phyloP scores from a whole-genome alignment of 2,113 vertebrate species.

The Cyprinodon variegatus region DNA sequence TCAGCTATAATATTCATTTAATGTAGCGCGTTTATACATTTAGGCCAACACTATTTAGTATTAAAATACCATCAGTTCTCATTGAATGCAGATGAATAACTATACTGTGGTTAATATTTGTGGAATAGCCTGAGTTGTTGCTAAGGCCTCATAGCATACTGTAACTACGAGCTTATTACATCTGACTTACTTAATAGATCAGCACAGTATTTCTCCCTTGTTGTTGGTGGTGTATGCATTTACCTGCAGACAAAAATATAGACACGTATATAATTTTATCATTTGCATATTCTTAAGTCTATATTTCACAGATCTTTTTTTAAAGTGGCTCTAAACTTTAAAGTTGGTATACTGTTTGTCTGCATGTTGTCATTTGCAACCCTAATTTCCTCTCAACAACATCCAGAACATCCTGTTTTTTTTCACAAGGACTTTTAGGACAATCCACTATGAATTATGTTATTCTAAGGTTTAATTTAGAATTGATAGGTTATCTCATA shows the following conservation, averaged over 20 bases:
- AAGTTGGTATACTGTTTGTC: not conserved
- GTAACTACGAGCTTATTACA: conserved; percentile 55
- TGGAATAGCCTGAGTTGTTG: conserved; percentile 43
- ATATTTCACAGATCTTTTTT: conserved; percentile 16
- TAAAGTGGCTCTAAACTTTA: not conserved
- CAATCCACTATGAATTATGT: not conserved
- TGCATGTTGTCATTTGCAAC: not conserved
- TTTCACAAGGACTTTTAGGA: not conserved
- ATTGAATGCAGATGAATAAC: conserved; percentile 22
- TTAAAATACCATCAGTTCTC: conserved; percentile 8
- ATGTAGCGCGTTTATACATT: not conserved
- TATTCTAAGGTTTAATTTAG: no score
- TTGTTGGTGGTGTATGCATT: not conserved
- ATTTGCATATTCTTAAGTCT: conserved; percentile 5
- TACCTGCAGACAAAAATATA: not conserved
- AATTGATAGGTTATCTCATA: no score
- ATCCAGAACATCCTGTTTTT: not conserved
- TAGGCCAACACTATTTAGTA: not conserved
- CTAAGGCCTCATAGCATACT: conserved; percentile 48
- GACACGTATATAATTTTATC: no score
- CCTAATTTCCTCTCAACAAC: not conserved
- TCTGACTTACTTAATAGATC: conserved; percentile 51
- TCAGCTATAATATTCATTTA: not conserved
- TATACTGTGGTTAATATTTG: conserved; percentile 19
- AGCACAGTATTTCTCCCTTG: conserved; percentile 48